Evolutionary conservation across 2,113 vertebrate species (phyloP).

Genomic region (Hystrix brachyura): DNA sequence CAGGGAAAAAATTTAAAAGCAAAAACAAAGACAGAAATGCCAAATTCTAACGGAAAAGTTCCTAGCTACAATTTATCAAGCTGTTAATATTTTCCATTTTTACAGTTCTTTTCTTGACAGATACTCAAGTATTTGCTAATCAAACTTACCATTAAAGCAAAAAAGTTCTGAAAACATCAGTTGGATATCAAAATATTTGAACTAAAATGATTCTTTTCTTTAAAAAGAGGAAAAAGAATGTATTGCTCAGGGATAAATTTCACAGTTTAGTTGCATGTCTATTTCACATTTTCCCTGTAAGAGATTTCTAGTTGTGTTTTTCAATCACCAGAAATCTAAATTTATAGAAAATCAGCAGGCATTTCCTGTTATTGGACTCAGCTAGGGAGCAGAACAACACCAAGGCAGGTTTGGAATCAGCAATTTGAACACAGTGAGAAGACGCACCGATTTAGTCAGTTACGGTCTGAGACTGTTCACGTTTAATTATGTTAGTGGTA

Average conservation of each 20-base stretch:
- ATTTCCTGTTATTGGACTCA: background rate
- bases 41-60: conserved; percentile 35
- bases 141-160: conserved; percentile 43
- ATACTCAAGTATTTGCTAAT: conserved; percentile 61
- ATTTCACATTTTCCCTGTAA: background rate
- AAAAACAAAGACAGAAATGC: conserved; percentile 25
- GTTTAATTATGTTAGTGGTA: conserved; percentile 54
- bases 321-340: background rate
- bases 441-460: background rate
- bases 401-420: background rate
- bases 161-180: conserved; percentile 31
- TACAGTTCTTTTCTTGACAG: conserved; percentile 35
- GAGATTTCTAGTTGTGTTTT: conserved; percentile 21
- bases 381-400: background rate
- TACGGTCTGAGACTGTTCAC: conserved; percentile 34
- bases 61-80: conserved; percentile 10
- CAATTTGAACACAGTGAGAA: background rate
- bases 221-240: conserved; percentile 9
- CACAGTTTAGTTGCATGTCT: background rate
- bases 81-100: conserved; percentile 29
- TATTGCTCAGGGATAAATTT: background rate
- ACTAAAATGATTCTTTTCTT: conserved; percentile 56
- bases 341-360: conserved; percentile 46
- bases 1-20: background rate
- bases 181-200: conserved; percentile 70